Evolutionary conservation across 2,888 invertebrate species (phyloP).

Genomic region (Eulithis prunata): DNA sequence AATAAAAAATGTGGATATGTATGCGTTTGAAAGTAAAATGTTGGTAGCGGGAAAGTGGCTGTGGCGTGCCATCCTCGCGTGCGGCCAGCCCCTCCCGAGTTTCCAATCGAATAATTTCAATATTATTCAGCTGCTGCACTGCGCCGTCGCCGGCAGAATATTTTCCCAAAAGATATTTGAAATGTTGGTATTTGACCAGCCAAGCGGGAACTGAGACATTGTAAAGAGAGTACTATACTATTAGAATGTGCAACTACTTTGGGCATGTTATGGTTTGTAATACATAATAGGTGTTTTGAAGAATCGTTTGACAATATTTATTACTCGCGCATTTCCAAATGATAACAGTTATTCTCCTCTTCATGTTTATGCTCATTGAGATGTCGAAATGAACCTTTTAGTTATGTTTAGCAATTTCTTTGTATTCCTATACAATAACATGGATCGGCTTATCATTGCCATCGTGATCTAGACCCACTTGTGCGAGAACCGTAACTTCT

Average conservation of each 20-base stretch:
- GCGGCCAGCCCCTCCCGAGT: constrained; percentile 59
- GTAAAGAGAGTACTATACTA: background rate
- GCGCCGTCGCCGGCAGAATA: constrained; percentile 8
- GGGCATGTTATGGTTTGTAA: constrained; percentile 8
- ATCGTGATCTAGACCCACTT: constrained; percentile 64
- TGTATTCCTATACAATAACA: constrained; percentile 39
- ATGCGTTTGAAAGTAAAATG: constrained; percentile 83
- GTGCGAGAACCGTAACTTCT: constrained; percentile 54
- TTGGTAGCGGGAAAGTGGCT: constrained; percentile 72
- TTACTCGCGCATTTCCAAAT: background rate
- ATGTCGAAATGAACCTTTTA: constrained; percentile 5
- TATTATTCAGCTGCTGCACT: constrained; percentile 43
- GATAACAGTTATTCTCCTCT: constrained; percentile 2
- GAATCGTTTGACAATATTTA: constrained; percentile 14
- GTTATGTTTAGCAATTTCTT: constrained; percentile 36
- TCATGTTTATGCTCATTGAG: background rate
- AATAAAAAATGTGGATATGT: constrained; percentile 61
- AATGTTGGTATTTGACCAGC: constrained; percentile 25
- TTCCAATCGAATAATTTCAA: constrained; percentile 71
- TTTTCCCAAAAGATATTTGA: constrained; percentile 35
- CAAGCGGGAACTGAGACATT: constrained; percentile 16
- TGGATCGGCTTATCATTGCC: constrained; percentile 17
- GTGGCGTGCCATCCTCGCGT: constrained; percentile 65
- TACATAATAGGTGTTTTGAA: constrained; percentile 9
- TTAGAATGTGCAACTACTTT: background rate